Conservation (phyloP, 2,888 invertebrate species). For the Callinectes sapidus region DNA sequence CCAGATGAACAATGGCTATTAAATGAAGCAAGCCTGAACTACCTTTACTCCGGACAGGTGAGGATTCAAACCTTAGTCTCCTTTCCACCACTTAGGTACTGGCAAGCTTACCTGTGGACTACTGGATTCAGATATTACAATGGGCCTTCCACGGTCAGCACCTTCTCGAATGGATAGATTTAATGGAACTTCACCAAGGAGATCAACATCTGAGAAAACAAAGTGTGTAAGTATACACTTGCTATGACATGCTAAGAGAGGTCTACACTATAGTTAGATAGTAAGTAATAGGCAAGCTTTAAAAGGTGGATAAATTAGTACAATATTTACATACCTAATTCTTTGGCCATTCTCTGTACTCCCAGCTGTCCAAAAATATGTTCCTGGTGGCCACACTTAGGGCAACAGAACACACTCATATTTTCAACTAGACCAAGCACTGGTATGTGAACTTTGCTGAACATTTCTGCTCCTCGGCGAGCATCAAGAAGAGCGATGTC, state of each 20-base stretch:
- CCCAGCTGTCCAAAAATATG: slow-evolving; percentile 77
- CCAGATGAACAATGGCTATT: too few species aligned
- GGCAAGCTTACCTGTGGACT: slow-evolving; percentile 55
- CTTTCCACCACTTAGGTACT: too few species aligned
- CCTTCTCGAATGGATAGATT: slow-evolving; percentile 83
- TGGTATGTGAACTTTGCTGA: slow-evolving; percentile 70
- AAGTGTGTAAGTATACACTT: too few species aligned
- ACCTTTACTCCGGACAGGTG: too few species aligned
- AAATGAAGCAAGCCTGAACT: too few species aligned
- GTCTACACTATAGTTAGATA: background rate
- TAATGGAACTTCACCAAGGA: slow-evolving; percentile 85
- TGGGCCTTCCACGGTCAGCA: slow-evolving; percentile 85
- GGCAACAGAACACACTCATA: slow-evolving; percentile 76
- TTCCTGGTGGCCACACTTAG: slow-evolving; percentile 76
- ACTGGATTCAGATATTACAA: slow-evolving; percentile 82
- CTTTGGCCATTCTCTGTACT: slow-evolving; percentile 70
- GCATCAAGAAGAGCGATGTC: slow-evolving; percentile 73
- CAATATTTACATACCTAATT: slow-evolving; percentile 58
- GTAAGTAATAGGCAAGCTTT: background rate
- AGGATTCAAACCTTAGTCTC: too few species aligned
- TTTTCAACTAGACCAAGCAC: slow-evolving; percentile 77
- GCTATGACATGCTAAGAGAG: too few species aligned
- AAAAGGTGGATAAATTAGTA: background rate
- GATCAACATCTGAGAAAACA: slow-evolving; percentile 77
- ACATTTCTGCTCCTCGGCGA: slow-evolving; percentile 72